phyloP scores from a whole-genome alignment of 2,113 vertebrate species.

The Ia io region DNA sequence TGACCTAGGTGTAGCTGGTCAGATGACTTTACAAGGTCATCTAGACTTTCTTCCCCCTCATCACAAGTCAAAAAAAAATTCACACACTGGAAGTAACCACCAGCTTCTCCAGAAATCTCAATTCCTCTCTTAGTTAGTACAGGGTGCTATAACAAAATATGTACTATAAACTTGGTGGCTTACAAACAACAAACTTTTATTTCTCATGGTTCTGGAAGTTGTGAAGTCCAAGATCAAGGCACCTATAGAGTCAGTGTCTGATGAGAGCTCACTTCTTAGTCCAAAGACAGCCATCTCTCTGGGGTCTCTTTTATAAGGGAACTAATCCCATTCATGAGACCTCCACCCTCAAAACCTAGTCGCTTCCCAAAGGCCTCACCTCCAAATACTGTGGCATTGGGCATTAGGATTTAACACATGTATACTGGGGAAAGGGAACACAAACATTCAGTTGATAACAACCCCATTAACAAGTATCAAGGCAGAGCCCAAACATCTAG shows the following conservation, averaged over 20 bases:
- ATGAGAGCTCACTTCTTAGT: neutral
- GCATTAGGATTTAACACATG: neutral
- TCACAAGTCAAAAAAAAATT: neutral
- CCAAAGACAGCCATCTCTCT: neutral
- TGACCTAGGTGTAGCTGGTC: neutral
- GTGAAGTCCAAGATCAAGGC: neutral
- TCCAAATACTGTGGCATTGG: too few relatives aligned
- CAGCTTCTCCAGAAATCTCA: neutral
- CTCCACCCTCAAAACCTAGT: neutral
- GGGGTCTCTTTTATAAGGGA: neutral
- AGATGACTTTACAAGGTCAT: neutral
- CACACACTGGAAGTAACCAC: neutral
- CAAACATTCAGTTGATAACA: neutral
- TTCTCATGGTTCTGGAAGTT: neutral
- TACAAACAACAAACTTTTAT: neutral
- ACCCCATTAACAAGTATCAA: neutral
- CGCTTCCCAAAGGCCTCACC: neutral
- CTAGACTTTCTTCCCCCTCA: neutral
- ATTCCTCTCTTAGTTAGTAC: neutral
- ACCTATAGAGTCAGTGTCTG: neutral
- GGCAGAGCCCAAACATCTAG: neutral
- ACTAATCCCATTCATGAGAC: neutral
- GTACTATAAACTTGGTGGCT: neutral
- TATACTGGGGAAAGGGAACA: neutral
- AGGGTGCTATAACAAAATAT: neutral